Conservation (phyloP, 2,888 invertebrate genomes). For the Byasa hedistus region DNA sequence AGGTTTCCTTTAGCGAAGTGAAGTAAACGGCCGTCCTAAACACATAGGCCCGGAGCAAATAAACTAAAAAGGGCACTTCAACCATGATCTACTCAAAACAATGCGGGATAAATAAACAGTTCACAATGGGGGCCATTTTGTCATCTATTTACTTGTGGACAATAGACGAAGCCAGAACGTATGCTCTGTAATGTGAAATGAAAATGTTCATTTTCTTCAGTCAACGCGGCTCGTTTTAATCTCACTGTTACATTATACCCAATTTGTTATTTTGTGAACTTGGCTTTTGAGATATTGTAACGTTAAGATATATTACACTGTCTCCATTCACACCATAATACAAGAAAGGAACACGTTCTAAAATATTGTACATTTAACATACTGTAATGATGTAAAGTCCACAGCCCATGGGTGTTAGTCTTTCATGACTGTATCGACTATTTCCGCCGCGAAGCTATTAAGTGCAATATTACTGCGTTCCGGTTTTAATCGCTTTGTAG, state of each 20-base stretch:
- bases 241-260: neutral
- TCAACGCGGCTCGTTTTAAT: neutral
- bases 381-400: too few relatives aligned
- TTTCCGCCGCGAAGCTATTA: too few relatives aligned
- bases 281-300: neutral
- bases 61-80: constrained; percentile 19
- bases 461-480: too few relatives aligned
- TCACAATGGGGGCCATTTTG: constrained; percentile 27
- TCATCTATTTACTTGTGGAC: constrained; percentile 22
- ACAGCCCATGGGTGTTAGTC: too few relatives aligned
- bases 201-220: constrained; percentile 8
- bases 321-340: too few relatives aligned
- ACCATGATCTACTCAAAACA: constrained; percentile 26
- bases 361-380: too few relatives aligned
- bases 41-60: constrained; percentile 21
- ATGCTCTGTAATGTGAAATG: constrained; percentile 13
- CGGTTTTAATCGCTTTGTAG: too few relatives aligned
- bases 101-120: constrained; percentile 18
- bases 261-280: neutral
- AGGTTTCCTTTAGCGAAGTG: constrained; percentile 15
- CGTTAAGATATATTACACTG: too few relatives aligned
- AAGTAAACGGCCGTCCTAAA: constrained; percentile 28
- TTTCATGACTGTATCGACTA: too few relatives aligned
- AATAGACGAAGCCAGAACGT: constrained; percentile 3
- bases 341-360: too few relatives aligned